A percentile compares a stretch with the other conserved stretches of the same genome.
These are phyloP conservation scores for Naja naja DNA, from an alignment of 2,113 vertebrate genomes.

Conservation along the genomic window DNA sequence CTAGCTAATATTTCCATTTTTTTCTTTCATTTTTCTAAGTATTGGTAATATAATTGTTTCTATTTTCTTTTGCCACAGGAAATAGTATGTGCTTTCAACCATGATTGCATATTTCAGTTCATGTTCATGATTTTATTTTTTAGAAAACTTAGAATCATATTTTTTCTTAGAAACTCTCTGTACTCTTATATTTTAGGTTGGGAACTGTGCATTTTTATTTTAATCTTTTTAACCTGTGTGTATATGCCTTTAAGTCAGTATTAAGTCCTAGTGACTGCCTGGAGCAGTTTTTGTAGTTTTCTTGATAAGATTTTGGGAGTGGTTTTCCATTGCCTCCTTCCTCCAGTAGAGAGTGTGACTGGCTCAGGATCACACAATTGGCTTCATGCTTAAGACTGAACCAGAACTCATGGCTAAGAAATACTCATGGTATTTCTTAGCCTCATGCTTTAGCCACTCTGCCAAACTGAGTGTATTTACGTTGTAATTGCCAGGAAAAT, in stretches of 20 bases:
- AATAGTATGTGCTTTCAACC: neutral
- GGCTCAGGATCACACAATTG: neutral
- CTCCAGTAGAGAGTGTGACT: neutral
- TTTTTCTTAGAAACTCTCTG: neutral
- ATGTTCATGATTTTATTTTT: neutral
- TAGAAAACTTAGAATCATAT: neutral
- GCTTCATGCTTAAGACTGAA: no score
- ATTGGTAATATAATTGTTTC: neutral
- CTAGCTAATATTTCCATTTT: neutral
- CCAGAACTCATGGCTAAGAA: no score
- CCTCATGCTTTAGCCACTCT: neutral
- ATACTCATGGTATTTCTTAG: neutral
- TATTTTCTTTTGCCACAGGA: neutral
- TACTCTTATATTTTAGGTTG: neutral
- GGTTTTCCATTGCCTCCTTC: neutral
- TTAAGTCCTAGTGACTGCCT: neutral
- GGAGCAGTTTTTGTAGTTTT: neutral
- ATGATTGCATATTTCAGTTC: neutral
- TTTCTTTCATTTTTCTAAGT: neutral
- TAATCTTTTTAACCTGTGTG: neutral
- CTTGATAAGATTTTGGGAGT: neutral
- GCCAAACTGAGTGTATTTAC: neutral
- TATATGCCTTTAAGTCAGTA: neutral
- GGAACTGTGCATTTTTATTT: neutral
- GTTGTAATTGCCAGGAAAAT: neutral